Evolutionary conservation across 1,140 invertebrate species (phyloP), one percentile per base, ranked within the genome.

Genomic region (Macrotrachela quadricornifera): DNA sequence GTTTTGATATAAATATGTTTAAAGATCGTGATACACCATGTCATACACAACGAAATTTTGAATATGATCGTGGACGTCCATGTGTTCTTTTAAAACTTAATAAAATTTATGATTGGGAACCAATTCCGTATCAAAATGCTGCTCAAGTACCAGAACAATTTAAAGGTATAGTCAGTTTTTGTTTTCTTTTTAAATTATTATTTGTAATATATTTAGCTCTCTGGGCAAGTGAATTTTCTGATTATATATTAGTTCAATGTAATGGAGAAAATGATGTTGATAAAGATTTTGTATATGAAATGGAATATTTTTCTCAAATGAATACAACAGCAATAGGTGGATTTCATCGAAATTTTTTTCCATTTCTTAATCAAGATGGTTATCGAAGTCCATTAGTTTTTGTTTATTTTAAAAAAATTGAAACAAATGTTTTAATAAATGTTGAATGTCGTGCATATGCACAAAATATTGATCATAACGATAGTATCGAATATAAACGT

Each of bases 21-120:
- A 49, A 46, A 14, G 47, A 44, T 13, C 53, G 39, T 4, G 16
- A 49, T 16, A 54, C 48, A 6, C 48, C 51, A 18, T 59, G 58
- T 44, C 55, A 38, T 13, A 46, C 49, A 48, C 50, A 55, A 14
- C 61, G 68, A 49, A 64, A 67, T 14, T 68, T 59, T 57, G 66
- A 64, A 12, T 67, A 62, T 58, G 59, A 63, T 48, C 59, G 61
- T 45, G 65, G 63, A 21, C 57, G 62, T 53, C 66, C 66, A 14
- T 68, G 66, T 57, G 58, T 68, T 40, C 47, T 68, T 14, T 53
- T 68, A 11, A 68, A 68, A 54, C 48, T 68, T 18, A 68, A 68
- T 51, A 66, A 61, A 59, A 63, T 67, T 8, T 58, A 56, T 36
- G 44, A 37, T 43, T 58, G 57, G 57, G 47, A 43, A 40, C 57